Evolutionary conservation across 2,797 vertebrate species (phyloP), one percentile per base, ranked within the genome.

Genomic region (Eremophila alpestris): DNA sequence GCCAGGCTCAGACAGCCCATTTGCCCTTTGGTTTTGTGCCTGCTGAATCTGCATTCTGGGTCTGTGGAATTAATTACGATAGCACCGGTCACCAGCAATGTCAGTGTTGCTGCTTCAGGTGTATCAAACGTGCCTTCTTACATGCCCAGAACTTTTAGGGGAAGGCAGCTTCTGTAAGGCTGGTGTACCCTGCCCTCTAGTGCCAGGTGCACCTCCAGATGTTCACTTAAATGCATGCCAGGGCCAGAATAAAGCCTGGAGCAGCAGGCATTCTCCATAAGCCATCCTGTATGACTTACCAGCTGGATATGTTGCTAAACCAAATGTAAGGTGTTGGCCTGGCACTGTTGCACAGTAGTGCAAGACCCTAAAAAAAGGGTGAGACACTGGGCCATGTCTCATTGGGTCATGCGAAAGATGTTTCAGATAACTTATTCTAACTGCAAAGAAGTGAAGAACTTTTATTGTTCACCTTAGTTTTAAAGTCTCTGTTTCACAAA

Each of bases 21-120:
- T 91, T 96, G 94, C 93, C 94, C 95, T 96, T 97, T 93, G 90
- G 60, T 96, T 96, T 96, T 67, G 58, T 45, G 65, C 65, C 88
- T 94, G 96, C 94, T 96, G 84, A 91, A 96, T 97, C 75, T 89
- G 84, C 91, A 93, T 77, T 94, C 92, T 59, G 40, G 60, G 30
- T 83, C 80, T 86, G 83, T 4, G 36, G 89, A 95, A 96, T 95
- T 94, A 95, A 95, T 96, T 91, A 90, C 32, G 9, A 54, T 23
- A 63, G 65, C 58, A 84, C 71, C 43, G 59, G 92, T 94, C 96
- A 96, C 83, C 27, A 58, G 78, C 88, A 95, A 94, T 95, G 93
- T 94, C 95, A 95, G 49, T 16, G 87, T 65, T 71, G 79, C 90
- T 81, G 84, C 7, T 78, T 71, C 71, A 96, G 87, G 88, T 90